Evolutionary conservation across 2,113 vertebrate species (phyloP), one percentile per base, ranked within the genome.

Genomic region (Paralichthys olivaceus): DNA sequence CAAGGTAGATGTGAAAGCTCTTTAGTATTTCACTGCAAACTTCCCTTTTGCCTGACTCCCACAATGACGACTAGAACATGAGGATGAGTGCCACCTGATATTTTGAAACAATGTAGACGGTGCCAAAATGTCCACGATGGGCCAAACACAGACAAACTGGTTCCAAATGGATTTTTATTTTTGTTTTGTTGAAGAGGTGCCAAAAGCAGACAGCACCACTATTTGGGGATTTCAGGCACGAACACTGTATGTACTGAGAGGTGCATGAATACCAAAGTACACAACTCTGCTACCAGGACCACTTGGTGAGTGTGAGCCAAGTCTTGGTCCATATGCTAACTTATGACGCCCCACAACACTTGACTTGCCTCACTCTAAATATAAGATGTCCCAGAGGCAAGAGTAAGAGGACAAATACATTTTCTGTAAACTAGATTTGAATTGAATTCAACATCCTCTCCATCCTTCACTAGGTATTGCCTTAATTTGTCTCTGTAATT

Each of bases 101-200:
- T 86, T 81, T 78, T 14, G 15, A 69, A 81, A 72, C 58, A 17
- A n/a, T 25, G 72, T 29, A 9, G 29, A 47, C n/a, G 7, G 6
- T 83, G 83, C 81, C 87, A 83, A 67, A 58, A 49, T 28, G 12
- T 76, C 71, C 75, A 69, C 45, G 69, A 72, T 86, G 23, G 74
- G 69, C 66, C 62, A 63, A 66, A 79, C 72, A 79, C 64, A 87
- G 40, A 72, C 55, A 83, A 65, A 49, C 66, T 22, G 26, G 72
- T 73, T 89, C 63, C 81, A 69, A 60, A 57, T 66, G 72, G 81
- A 84, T 85, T 75, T 74, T 53, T 53, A 7, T 66, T 80, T 79
- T 77, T 32, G 68, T 82, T 49, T 69, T 26, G 51, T 49, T 72
- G 62, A 78, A 75, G 70, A 80, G 57, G 84, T 80, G 70, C 69